Base-by-base conservation (phyloP, 2,113 vertebrate genomes). In the Eurystomus gularis region DNA sequence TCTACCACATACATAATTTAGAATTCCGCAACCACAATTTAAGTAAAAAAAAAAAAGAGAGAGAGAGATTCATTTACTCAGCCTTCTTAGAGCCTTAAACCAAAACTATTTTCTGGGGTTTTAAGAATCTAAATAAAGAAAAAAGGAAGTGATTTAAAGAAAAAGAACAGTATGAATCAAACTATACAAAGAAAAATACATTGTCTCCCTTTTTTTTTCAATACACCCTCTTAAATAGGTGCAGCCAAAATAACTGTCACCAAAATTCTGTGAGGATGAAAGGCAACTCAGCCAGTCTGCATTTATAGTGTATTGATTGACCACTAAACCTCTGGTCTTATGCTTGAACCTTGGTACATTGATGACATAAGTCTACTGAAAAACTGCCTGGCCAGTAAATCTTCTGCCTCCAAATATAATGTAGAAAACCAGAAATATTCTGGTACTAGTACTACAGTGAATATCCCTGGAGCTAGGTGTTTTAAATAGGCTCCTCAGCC, bases 1-100 rank as follows among this genome's bases (percentile, higher is more conserved):
- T 94, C 86, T 93, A 94, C 91, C 72, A 96, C 83, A 96, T 90
- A 96, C 90, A 95, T 92, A 96, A 96, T 95, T 96, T 95, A 88
- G 85, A 96, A 96, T 93, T 94, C 86, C 13, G 31, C 94, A 96
- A 92, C 72, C 82, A 94, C 82, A 96, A 95, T 90, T 88, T 88
- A 60, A 93, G 88, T 75, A 0, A 46, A 90, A 82, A 80, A 86
- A 82, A 77, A 70, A 48, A 79, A 69, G 52, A 68, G 72, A 65
- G 39, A 79, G 52, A 62, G 42, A 64, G 13, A 92, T 80, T 96
- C 51, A n/a, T 86, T 94, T 93, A 58, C 61, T 80, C 76, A 62
- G 42, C n/a, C 48, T 90, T 93, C 40, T 72, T 51, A 51, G 10
- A 88, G 46, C 40, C 33, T 88, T 93, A 31, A 92, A 89, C 92